Percentiles rank a stretch among this genome's conserved stretches.
Evolutionary conservation across 1,140 invertebrate species (phyloP).

Genomic region (Laupala kohalensis): DNA sequence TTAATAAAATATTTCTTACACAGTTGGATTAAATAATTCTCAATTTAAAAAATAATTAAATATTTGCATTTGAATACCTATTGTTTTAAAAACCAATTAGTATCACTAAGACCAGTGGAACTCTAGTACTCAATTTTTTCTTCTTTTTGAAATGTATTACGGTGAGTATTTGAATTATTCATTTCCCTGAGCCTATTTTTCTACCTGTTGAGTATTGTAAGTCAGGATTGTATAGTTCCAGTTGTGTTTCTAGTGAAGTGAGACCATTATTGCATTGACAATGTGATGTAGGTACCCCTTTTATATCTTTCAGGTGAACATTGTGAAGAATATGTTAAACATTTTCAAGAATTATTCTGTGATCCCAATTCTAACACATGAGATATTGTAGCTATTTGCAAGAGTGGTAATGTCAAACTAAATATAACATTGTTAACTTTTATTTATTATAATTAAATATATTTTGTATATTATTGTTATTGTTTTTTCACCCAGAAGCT

Average conservation of each 20-base stretch:
- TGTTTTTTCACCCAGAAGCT: too few species aligned
- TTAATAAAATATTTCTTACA: not conserved
- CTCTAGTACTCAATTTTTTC: not conserved
- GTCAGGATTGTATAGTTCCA: constrained; percentile 9
- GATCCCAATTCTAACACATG: not conserved
- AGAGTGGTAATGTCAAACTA: too few species aligned
- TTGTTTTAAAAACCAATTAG: not conserved
- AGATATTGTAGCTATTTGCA: too few species aligned
- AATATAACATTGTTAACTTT: too few species aligned
- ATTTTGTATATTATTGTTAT: too few species aligned
- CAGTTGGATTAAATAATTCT: not conserved
- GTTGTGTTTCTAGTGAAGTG: not conserved
- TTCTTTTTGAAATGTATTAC: not conserved
- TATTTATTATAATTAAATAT: too few species aligned
- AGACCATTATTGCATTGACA: not conserved
- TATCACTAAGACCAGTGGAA: not conserved
- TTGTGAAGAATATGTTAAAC: constrained; percentile 42
- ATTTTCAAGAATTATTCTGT: constrained; percentile 32
- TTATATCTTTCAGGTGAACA: constrained; percentile 38
- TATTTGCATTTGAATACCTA: too few species aligned
- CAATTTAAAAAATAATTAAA: too few species aligned
- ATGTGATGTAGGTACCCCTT: not conserved
- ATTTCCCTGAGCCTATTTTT: not conserved
- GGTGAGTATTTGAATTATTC: not conserved
- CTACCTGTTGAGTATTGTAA: not conserved